Base-by-base conservation (phyloP, 2,113 vertebrate genomes). In the Chaetodon auriga region DNA sequence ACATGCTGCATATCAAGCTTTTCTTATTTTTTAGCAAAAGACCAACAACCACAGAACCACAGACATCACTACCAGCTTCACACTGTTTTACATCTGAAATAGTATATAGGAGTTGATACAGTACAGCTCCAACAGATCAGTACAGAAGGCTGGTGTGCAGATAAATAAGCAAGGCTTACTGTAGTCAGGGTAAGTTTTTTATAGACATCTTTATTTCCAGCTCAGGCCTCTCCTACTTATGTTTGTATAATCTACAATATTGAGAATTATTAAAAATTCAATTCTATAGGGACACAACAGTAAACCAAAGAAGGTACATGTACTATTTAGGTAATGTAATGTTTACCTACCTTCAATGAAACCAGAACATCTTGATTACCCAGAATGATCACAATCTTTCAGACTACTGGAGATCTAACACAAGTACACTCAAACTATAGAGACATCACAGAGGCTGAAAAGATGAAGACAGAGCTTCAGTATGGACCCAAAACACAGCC, bases 201-300 rank as follows among this genome's bases (percentile, higher is more conserved):
- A 70, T 83, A 35, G n/a, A 43, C 18, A 78, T 78, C 58, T 68
- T 62, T 14, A 61, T 43, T 12, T 36, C 15, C 15, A 71, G 64
- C 46, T 38, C 25, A 43, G 5, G 15, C 14, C 18, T 57, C 41
- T 64, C 15, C 53, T 43, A 12, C 46, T 49, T 41, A 38, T 5
- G 53, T 16, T n/a, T 66, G 43, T 11, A 30, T 23, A 19, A 73
- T 65, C 6, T 35, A 23, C 12, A 61, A 70, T 41, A 23, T 41
- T 30, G 9, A 45, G 5, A 45, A 72, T 72, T 0, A 23, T 35
- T 55, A 2, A 30, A 62, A 51, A 70, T 49, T 16, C 3, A 6
- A 70, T 70, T 18, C 43, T 9, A 49, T 15, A 57, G 38, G 38
- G 8, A 41, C 38, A 41, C 38, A 41, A 41, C 8, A 41, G 38